A percentile compares a stretch with the other conserved stretches of the same genome.
phyloP scores from a whole-genome alignment of 2,888 invertebrate species.

The Cetonia aurata region DNA sequence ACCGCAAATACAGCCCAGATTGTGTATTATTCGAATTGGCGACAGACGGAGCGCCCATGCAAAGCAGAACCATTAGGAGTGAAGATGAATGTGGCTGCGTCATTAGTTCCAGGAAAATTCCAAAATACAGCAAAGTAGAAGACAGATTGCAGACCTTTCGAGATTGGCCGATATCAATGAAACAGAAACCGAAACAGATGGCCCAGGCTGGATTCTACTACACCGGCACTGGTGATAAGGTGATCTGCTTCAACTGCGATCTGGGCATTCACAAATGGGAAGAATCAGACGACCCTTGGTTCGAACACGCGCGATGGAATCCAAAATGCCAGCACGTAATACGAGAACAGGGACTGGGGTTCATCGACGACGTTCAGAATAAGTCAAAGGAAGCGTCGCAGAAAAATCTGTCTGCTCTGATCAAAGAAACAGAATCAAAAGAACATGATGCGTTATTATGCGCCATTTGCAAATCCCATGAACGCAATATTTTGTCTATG shows the following conservation, averaged over 20 bases:
- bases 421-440: background rate
- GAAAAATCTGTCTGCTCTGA: background rate
- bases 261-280: conserved; percentile 96
- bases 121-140: conserved; percentile 66
- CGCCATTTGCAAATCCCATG: conserved; percentile 88
- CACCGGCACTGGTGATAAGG: conserved; percentile 89
- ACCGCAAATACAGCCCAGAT: conserved; percentile 72
- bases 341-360: conserved; percentile 84
- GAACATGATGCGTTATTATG: conserved; percentile 68
- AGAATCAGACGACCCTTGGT: conserved; percentile 91
- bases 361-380: conserved; percentile 66
- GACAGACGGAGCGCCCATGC: background rate
- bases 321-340: conserved; percentile 87
- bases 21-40: conserved; percentile 69
- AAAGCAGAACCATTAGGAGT: background rate
- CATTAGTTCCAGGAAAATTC: background rate
- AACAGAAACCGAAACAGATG: conserved; percentile 83
- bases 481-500: conserved; percentile 87
- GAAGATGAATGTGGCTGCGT: conserved; percentile 25
- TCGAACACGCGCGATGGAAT: conserved; percentile 94
- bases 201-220: conserved; percentile 95
- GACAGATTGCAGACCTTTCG: conserved; percentile 79
- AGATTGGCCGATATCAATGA: conserved; percentile 86
- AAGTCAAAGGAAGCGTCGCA: conserved; percentile 32
- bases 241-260: conserved; percentile 93